Conservation (phyloP, 1,140 invertebrate genomes). For the Steinernema feltiae region DNA sequence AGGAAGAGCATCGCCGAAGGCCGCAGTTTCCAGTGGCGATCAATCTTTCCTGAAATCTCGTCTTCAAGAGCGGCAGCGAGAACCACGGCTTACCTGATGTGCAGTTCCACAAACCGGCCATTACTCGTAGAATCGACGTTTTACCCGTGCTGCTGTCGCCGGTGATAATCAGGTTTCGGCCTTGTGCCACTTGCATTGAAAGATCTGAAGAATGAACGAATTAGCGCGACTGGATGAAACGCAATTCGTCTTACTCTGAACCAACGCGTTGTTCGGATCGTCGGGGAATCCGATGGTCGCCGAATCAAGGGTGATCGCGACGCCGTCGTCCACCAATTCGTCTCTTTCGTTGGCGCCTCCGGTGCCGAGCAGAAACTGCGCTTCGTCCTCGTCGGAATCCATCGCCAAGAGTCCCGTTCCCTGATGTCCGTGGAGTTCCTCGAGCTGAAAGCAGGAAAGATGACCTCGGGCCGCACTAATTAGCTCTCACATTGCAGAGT, state of each 20-base stretch:
- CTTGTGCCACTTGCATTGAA: constrained; percentile 59
- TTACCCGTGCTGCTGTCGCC: constrained; percentile 66
- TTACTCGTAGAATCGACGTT: constrained; percentile 64
- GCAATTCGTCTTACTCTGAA: constrained; percentile 31
- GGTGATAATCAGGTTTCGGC: constrained; percentile 63
- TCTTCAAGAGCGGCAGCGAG: constrained; percentile 1
- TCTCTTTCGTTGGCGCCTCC: constrained; percentile 9
- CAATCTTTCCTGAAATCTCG: constrained; percentile 56
- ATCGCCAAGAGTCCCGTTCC: constrained; percentile 33
- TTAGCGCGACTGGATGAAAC: background rate
- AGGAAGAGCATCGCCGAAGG: constrained; percentile 62
- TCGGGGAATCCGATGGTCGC: constrained; percentile 45
- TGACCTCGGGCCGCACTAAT: background rate
- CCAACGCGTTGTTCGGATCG: constrained; percentile 38
- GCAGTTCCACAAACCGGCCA: constrained; percentile 64
- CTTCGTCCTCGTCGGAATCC: constrained; percentile 50
- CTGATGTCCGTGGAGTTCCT: constrained; percentile 50
- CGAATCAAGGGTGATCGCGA: constrained; percentile 48
- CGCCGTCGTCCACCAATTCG: constrained; percentile 42
- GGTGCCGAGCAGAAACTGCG: constrained; percentile 44
- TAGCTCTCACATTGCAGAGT: background rate
- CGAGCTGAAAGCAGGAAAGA: constrained; percentile 22
- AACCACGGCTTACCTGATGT: constrained; percentile 43
- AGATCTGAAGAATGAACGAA: constrained; percentile 60
- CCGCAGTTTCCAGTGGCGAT: constrained; percentile 49